These are phyloP conservation scores for Ascidia mentula DNA, from an alignment of 23 tunicate species.

Conservation along the genomic window DNA sequence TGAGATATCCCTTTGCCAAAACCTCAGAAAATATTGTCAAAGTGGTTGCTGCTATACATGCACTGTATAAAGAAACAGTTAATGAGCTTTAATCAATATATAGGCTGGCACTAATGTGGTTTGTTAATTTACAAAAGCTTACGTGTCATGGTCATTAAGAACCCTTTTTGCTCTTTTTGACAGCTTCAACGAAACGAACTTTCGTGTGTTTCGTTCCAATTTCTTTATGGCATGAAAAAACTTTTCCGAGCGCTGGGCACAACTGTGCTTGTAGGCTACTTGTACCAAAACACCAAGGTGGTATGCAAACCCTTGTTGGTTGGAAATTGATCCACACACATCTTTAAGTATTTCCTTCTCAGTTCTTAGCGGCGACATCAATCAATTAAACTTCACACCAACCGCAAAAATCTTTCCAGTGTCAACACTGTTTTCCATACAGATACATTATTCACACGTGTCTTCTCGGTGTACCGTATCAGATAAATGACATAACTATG, in stretches of 20 bases:
- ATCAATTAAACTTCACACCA: no score
- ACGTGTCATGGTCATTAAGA: neutral
- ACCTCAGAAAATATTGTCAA: neutral
- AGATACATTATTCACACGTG: no score
- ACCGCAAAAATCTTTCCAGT: no score
- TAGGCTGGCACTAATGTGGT: no score
- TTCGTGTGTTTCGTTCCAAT: constrained; percentile 3
- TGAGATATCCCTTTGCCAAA: neutral
- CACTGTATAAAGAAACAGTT: no score
- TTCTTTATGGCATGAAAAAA: neutral
- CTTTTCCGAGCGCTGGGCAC: neutral
- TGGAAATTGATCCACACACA: neutral
- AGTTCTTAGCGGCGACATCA: neutral
- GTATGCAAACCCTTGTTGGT: constrained; percentile 1
- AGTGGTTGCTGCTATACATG: neutral
- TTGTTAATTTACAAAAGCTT: no score
- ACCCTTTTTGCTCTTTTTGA: neutral
- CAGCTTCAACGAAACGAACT: neutral
- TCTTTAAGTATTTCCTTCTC: neutral
- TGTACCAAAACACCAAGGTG: neutral
- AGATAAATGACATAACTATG: no score
- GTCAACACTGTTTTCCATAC: no score
- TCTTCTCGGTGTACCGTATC: no score
- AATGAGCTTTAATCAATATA: no score
- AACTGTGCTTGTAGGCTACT: neutral